Evolutionary conservation across 2,888 invertebrate genomes (phyloP).

Genomic region (Balanococcus diminutus): DNA sequence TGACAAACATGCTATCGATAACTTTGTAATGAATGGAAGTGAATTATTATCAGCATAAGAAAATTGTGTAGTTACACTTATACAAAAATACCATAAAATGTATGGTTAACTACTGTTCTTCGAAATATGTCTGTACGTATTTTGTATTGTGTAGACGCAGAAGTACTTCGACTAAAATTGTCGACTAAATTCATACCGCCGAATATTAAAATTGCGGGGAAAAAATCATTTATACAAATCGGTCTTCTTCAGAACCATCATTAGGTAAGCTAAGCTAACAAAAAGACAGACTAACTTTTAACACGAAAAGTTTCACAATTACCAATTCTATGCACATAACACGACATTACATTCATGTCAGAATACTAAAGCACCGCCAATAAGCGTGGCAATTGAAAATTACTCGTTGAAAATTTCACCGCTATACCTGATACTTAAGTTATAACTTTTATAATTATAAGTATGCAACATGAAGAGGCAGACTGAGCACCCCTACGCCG

Average conservation of each 20-base stretch:
- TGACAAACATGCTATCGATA: too few relatives aligned
- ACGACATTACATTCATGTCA: slow-evolving; percentile 12
- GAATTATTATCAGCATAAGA: not conserved
- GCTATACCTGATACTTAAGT: slow-evolving; percentile 26
- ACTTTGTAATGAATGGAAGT: not conserved
- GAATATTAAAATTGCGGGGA: not conserved
- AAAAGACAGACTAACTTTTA: slow-evolving; percentile 6
- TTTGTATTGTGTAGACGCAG: too few relatives aligned
- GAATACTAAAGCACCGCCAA: slow-evolving; percentile 7
- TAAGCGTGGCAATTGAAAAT: slow-evolving; percentile 26
- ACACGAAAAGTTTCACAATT: slow-evolving; percentile 36
- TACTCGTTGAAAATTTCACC: slow-evolving; percentile 10
- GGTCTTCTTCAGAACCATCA: slow-evolving; percentile 6
- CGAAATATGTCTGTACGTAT: too few relatives aligned
- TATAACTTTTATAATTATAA: slow-evolving; percentile 21
- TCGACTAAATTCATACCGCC: not conserved
- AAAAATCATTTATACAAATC: not conserved
- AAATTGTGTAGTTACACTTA: too few relatives aligned
- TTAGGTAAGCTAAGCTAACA: slow-evolving; percentile 11
- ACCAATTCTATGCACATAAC: slow-evolving; percentile 28
- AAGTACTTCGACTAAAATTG: not conserved
- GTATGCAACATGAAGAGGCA: not conserved
- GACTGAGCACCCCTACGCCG: not conserved
- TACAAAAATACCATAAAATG: too few relatives aligned
- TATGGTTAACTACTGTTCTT: too few relatives aligned